Base-by-base conservation (phyloP, 1,140 invertebrate species). In the Drosophila subobscura region DNA sequence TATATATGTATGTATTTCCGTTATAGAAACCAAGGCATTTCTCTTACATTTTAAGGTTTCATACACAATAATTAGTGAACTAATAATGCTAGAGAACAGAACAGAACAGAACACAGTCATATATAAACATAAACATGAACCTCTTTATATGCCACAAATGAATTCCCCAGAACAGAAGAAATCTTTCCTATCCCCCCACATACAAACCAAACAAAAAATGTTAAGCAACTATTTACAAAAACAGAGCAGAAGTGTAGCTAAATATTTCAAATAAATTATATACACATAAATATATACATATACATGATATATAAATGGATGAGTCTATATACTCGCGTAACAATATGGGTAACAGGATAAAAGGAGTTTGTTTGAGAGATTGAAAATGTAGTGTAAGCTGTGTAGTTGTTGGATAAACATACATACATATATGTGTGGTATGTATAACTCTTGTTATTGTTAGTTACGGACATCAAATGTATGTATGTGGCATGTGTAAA, bases 51-150 rank as follows among this genome's bases (percentile, higher is more conserved):
- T 81, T 85, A 85, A 85, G 81, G 81, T 85, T 85, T 85, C 81
- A 85, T 85, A 85, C 81, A 85, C 81, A 85, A 85, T 85, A 85
- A 85, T 86, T 86, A 85, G 81, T 72, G 58, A 86, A 85, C 77
- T 85, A 85, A 88, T 85, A 85, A 88, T 81, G 81, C 81, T 80
- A 85, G 77, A 80, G 66, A 86, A 74, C 72, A 79, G 57, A 78
- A 37, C 10, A 3, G 33, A 37, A 37, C 29, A 8, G 8, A 20
- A 20, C 10, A 37, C 33, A 37, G 33, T 4, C 33, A 37, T 37
- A 37, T 27, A 27, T 37, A 12, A 37, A 37, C 33, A 12, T 37
- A 4, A 50, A 77, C 61, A 83, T 73, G 75, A 55, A 79, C 46
- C 56, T 80, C 66, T 80, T 76, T 80, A 85, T 79, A 72, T 76